phyloP scores from a whole-genome alignment of 2,113 vertebrate species.

The Indicator maculatus region DNA sequence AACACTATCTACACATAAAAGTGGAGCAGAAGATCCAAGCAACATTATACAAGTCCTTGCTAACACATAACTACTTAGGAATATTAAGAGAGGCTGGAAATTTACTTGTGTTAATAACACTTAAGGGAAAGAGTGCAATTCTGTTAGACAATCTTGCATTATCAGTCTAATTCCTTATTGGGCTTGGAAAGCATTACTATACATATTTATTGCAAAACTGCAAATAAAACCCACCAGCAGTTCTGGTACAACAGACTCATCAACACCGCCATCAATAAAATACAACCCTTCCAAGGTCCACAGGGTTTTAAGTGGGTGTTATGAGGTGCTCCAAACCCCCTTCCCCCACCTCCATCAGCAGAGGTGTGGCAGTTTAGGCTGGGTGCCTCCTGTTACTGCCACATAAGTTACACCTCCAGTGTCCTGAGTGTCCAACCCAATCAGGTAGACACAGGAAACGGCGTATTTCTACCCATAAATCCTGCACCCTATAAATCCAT shows the following conservation, averaged over 20 bases:
- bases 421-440: too few species aligned
- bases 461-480: too few species aligned
- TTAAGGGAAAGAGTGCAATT: neutral
- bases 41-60: neutral
- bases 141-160: neutral
- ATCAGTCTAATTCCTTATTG: neutral
- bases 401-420: too few species aligned
- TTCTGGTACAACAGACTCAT: neutral
- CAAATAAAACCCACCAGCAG: neutral
- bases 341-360: too few species aligned
- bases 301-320: rapidly evolving
- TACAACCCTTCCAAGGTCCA: neutral
- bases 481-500: too few species aligned
- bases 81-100: neutral
- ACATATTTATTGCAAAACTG: neutral
- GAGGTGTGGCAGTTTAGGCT: too few species aligned
- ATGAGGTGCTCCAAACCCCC: too few species aligned
- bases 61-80: neutral
- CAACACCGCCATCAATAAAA: neutral
- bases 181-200: neutral
- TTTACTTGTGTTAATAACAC: neutral
- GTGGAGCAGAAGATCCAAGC: neutral
- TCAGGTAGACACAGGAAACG: too few species aligned
- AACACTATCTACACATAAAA: neutral
- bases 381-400: too few species aligned